phyloP scores from a whole-genome alignment of 2,797 vertebrate species.

The Leptodactylus fallax region DNA sequence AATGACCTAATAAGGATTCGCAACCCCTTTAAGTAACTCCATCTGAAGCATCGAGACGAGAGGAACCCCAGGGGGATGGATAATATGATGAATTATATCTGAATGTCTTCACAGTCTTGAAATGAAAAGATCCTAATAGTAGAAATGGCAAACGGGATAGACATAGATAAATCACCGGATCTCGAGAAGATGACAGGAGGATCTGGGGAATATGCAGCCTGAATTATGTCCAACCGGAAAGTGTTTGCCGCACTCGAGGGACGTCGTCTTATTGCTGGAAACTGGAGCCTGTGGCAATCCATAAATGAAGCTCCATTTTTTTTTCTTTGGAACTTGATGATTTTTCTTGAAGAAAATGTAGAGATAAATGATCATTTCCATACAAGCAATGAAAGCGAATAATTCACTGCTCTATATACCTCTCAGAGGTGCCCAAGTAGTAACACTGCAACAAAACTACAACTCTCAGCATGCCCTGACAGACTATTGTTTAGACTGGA shows the following conservation, averaged over 20 bases:
- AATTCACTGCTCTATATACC: not conserved
- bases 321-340: not conserved
- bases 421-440: not conserved
- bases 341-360: not conserved
- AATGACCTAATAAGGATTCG: no score
- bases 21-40: not conserved
- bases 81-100: constrained; percentile 57
- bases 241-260: constrained; percentile 4
- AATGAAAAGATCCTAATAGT: constrained; percentile 47
- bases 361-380: not conserved
- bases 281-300: constrained; percentile 2
- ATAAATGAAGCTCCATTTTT: not conserved
- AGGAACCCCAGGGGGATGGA: constrained; percentile 13
- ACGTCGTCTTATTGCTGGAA: constrained; percentile 14
- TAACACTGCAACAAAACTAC: no score
- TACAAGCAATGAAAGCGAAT: not conserved
- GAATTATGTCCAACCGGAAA: constrained; percentile 27
- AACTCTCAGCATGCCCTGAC: not conserved
- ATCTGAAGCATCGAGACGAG: not conserved
- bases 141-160: constrained; percentile 16
- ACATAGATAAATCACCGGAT: constrained; percentile 54
- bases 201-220: constrained; percentile 15
- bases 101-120: constrained; percentile 18
- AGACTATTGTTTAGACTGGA: not conserved
- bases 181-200: constrained; percentile 15